Evolutionary conservation across 2,888 invertebrate species (phyloP), one percentile per base, ranked within the genome.

Genomic region (Bhutanitis thaidina): DNA sequence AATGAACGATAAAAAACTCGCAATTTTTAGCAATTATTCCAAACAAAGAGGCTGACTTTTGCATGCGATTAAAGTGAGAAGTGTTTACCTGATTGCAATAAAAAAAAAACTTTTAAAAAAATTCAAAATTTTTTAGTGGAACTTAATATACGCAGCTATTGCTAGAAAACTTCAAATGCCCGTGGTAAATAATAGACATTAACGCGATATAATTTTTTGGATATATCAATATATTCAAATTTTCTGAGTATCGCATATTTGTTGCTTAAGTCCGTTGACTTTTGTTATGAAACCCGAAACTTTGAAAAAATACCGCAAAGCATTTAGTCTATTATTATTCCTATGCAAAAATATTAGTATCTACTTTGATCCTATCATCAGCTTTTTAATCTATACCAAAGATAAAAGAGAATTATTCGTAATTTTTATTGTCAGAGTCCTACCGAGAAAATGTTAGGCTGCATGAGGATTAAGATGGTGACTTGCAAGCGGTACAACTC

Each of bases 21-120:
- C 71, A 63, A 73, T 69, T 73, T 77, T 74, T 73, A 67, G 65
- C 74, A 73, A 69, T 57, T 51, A 53, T 32, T 30, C 20, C 27
- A 53, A 52, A 68, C 56, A 67, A 67, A 54, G 51, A 53, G 36
- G 44, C 47, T 40, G 61, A 45, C 49, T 52, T 55, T 50, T 15
- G 48, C 54, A 37, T 54, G 59, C 54, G 57, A 59, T 58, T 58
- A 59, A 60, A 63, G 46, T n/a, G n/a, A 20, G 49, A 54, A 56
- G 48, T 37, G 34, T 39, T 40, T 57, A 52, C 55, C 57, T 56
- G 49, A 29, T 37, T 29, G 54, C 47, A 53, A 53, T 56, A 56
- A 62, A 65, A 54, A 53, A 54, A 53, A 52, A 20, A 5, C 5
- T 20, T 20, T 20, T n/a, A n/a, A 20, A 20, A 20, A 20, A 20